Conservation (phyloP, 2,113 vertebrate species). For the Oryctolagus cuniculus region mOryCun1.1 NC_091442.1:118553001-118553500, state of each 20-base stretch:
- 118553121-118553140: not conserved
- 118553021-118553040: not conserved
- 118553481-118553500: not conserved
- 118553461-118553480: not conserved
- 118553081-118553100: no score
- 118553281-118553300: not conserved
- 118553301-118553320: not conserved
- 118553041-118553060: not conserved
- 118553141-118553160: not conserved
- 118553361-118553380: accelerated
- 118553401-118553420: not conserved
- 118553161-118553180: not conserved
- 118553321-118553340: not conserved
- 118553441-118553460: not conserved
- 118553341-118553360: not conserved
- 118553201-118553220: not conserved
- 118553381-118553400: accelerated
- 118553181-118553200: not conserved
- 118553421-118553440: no score
- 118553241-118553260: not conserved
- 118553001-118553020: not conserved
- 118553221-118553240: not conserved
- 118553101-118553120: no score
- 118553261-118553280: not conserved
- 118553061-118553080: not conserved